Base-by-base conservation (phyloP, 1,140 invertebrate species). In the Pseudomyrmex gracilis region DNA sequence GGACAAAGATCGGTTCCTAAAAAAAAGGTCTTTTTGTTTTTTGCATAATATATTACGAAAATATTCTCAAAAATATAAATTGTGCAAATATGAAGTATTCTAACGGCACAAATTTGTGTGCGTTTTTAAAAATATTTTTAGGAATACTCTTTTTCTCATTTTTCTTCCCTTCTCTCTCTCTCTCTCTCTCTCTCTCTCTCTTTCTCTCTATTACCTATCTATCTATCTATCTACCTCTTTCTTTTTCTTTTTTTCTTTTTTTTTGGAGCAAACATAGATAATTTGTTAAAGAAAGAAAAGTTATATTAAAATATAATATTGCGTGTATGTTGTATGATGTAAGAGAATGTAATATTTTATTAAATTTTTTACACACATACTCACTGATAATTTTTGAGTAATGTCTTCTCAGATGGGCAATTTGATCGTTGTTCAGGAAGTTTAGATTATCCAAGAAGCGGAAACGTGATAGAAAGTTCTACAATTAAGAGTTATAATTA, bases 401-500 rank as follows among this genome's bases (percentile, higher is more conserved):
- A 8, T 58, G 34, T 34, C 34, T n/a, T 24, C 24, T 70, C 53
- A 49, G 68, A 60, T 15, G 43, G 15, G 12, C n/a, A 80, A 71
- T 71, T 80, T 80, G 70, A 80, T 58, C 43, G 15, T 76, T 76
- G n/a, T 53, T n/a, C n/a, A 53, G 12, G n/a, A 45, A 80, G 22
- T 71, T 12, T 1, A 71, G n/a, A 77, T 77, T 77, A n/a, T n/a
- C 43, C 13, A 55, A 63, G 9, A 9, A 57, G 43, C 43, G 57
- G 68, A 34, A 80, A 73, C 49, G 57, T 84, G 66, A 87, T 84
- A 63, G 43, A 80, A 87, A 87, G 61, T 87, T 84, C 61, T 77
- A 82, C 55, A 77, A 87, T 87, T 84, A 87, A 53, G 58, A 74
- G 55, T 57, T 78, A 78, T 78, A 73, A 86, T 86, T 86, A 73